Evolutionary conservation across 1,140 invertebrate species (phyloP).

Genomic region (Trichonephila clavipes): DNA sequence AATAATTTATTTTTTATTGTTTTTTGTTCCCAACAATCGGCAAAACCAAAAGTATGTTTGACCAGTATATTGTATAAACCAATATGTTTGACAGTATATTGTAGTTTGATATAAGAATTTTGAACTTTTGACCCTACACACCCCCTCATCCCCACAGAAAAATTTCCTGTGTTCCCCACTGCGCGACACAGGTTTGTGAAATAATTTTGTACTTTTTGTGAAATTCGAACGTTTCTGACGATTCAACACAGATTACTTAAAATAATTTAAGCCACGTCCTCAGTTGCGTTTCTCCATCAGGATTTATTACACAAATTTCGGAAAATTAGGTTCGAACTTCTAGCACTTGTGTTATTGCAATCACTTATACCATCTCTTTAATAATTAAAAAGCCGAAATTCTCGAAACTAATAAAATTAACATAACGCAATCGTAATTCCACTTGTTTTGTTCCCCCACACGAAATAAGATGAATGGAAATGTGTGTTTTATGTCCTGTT

Average conservation of each 20-base stretch:
- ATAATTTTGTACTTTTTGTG: too few species aligned
- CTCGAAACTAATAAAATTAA: constrained; percentile 61
- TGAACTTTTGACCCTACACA: too few species aligned
- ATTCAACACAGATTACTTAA: not conserved
- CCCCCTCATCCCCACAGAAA: too few species aligned
- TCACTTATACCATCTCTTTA: constrained; percentile 44
- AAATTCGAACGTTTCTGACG: too few species aligned
- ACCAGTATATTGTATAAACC: too few species aligned
- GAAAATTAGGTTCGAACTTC: constrained; percentile 30
- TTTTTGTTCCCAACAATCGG: too few species aligned
- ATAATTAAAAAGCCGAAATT: constrained; percentile 61
- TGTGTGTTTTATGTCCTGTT: constrained; percentile 23
- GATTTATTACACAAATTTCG: constrained; percentile 10
- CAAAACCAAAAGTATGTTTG: too few species aligned
- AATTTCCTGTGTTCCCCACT: too few species aligned
- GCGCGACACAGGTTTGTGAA: too few species aligned
- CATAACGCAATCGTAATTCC: constrained; percentile 51
- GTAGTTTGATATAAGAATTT: too few species aligned
- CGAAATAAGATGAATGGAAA: constrained; percentile 56
- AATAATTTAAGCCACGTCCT: not conserved
- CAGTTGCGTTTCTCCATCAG: not conserved
- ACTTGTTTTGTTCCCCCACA: constrained; percentile 43
- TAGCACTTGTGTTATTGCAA: constrained; percentile 12
- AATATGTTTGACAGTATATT: too few species aligned
- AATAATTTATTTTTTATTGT: too few species aligned